Evolutionary conservation across 1,140 invertebrate genomes (phyloP).

Genomic region (Mycetomoellerius zeteki): DNA sequence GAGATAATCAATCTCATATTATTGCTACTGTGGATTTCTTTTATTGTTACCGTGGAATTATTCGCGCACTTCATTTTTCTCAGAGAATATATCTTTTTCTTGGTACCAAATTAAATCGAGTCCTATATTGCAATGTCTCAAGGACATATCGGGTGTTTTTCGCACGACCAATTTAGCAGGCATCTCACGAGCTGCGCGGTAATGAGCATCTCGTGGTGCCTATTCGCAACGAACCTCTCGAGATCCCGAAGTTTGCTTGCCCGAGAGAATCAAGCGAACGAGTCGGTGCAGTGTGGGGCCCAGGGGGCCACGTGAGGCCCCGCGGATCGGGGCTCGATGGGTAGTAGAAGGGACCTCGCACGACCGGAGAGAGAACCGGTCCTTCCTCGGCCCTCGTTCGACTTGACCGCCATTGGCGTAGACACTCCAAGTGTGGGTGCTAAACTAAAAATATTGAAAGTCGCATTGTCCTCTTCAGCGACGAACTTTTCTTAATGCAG

Average conservation of each 20-base stretch:
- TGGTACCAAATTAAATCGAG: not conserved
- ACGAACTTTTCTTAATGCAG: conserved; percentile 19
- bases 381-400: conserved; percentile 68
- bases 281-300: conserved; percentile 60
- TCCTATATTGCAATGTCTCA: not conserved
- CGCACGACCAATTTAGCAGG: not conserved
- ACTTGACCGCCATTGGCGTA: conserved; percentile 73
- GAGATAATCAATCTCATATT: no score
- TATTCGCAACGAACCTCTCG: conserved; percentile 59
- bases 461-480: conserved; percentile 22
- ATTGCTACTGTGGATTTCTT: not conserved
- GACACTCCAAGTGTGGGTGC: conserved; percentile 71
- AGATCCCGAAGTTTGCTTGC: conserved; percentile 55
- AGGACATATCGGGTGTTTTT: not conserved
- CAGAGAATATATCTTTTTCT: not conserved
- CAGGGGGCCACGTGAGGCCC: conserved; percentile 53
- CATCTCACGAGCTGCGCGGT: conserved; percentile 46
- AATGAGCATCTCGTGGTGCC: conserved; percentile 64
- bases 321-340: conserved; percentile 57
- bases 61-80: not conserved
- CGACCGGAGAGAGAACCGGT: conserved; percentile 77
- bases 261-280: conserved; percentile 52
- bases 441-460: conserved; percentile 36
- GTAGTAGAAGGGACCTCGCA: conserved; percentile 69
- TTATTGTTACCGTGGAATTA: not conserved